Conservation (phyloP, 2,113 vertebrate species). For the Tor tambroides region DNA sequence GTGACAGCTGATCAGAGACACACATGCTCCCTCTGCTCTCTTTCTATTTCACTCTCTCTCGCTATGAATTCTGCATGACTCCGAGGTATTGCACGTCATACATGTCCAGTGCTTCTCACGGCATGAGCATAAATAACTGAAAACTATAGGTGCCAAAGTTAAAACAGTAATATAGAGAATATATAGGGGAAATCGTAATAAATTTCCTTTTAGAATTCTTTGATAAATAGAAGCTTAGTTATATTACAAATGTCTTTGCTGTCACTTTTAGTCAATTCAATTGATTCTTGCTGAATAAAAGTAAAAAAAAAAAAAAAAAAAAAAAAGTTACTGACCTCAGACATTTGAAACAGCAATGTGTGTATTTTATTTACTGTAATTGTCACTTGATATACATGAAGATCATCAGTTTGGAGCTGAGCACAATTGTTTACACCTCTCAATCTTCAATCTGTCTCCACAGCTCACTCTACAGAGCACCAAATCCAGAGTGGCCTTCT, state of each 20-base stretch:
- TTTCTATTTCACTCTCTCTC: neutral
- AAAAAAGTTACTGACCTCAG: neutral
- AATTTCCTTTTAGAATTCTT: neutral
- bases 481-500: conserved; percentile 94
- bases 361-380: neutral
- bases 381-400: neutral
- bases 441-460: conserved; percentile 52
- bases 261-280: neutral
- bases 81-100: neutral
- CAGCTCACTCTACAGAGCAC: conserved; percentile 96
- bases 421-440: neutral
- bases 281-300: neutral
- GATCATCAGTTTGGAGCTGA: neutral
- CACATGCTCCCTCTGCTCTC: neutral
- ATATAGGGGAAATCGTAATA: no score
- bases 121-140: neutral
- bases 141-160: neutral
- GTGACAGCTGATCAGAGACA: conserved; percentile 10
- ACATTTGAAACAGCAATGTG: neutral
- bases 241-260: neutral
- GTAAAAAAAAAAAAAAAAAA: neutral
- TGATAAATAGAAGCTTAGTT: neutral
- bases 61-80: conserved; percentile 1
- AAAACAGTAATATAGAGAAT: neutral
- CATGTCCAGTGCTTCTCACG: conserved; percentile 10